Evolutionary conservation across 2,888 invertebrate species (phyloP).

Genomic region (Carpatolechia fugitivella): DNA sequence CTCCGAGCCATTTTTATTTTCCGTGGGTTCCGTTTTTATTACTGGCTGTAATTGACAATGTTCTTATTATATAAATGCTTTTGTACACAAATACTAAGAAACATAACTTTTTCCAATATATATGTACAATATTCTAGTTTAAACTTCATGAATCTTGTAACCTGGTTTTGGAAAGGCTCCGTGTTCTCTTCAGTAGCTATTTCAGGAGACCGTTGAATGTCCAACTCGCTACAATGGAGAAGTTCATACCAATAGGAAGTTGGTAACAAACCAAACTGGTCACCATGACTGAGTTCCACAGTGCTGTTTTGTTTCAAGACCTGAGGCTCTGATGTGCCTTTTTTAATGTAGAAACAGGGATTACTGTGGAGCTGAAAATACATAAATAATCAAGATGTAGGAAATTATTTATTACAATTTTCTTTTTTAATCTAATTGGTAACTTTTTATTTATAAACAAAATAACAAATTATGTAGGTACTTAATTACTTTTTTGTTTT

Average conservation of each 20-base stretch:
- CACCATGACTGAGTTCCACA: slow-evolving; percentile 58
- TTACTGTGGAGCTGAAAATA: slow-evolving; percentile 72
- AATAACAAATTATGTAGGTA: no score
- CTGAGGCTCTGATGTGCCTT: slow-evolving; percentile 39
- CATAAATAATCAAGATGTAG: not conserved
- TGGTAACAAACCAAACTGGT: slow-evolving; percentile 75
- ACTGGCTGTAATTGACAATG: not conserved
- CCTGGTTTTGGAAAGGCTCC: slow-evolving; percentile 5
- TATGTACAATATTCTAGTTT: slow-evolving; percentile 12
- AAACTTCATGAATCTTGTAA: not conserved
- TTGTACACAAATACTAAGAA: no score
- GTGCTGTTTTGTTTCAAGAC: slow-evolving; percentile 51
- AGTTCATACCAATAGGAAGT: slow-evolving; percentile 72
- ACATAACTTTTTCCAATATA: no score
- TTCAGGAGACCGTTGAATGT: slow-evolving; percentile 14
- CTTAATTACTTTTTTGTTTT: no score
- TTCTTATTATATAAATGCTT: no score
- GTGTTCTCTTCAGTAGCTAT: slow-evolving; percentile 9
- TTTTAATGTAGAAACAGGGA: slow-evolving; percentile 70
- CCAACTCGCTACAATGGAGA: slow-evolving; percentile 31
- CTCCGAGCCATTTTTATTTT: not conserved
- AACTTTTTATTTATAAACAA: no score
- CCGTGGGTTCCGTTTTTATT: not conserved
- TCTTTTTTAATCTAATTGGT: no score
- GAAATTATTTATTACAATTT: no score